Percentiles rank a stretch among this genome's conserved stretches.
These are phyloP conservation scores for Raja brachyura DNA, from an alignment of 2,113 vertebrate species.

Conservation along the genomic window DNA sequence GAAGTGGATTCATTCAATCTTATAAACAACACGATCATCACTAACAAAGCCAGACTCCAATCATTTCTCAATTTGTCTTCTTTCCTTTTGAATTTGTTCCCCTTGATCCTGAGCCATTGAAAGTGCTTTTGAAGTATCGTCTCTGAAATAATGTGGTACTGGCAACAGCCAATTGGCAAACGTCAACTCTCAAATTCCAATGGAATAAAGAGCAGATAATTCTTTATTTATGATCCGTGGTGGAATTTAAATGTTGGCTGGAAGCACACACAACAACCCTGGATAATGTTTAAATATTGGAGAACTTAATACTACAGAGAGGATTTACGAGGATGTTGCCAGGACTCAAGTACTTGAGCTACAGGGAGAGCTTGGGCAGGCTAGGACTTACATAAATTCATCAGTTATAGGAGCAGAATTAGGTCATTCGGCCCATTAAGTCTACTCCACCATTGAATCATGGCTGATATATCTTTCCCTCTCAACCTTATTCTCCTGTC, in stretches of 20 bases:
- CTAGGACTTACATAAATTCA: too few relatives aligned
- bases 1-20: neutral
- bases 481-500: too few relatives aligned
- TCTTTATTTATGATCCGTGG: neutral
- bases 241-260: neutral
- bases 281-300: neutral
- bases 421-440: too few relatives aligned
- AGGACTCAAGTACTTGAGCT: too few relatives aligned
- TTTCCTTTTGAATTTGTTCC: neutral
- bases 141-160: neutral
- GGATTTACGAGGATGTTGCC: too few relatives aligned
- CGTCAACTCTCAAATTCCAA: neutral
- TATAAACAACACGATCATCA: neutral
- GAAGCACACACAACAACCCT: neutral
- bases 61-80: neutral
- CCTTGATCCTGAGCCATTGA: neutral
- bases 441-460: too few relatives aligned
- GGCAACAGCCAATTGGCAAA: too few relatives aligned
- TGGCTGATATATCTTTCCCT: too few relatives aligned
- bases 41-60: neutral
- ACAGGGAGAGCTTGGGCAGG: too few relatives aligned
- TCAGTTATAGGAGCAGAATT: too few relatives aligned
- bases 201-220: neutral
- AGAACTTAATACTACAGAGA: neutral
- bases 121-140: neutral